Evolutionary conservation across 2,888 invertebrate species (phyloP), one percentile per base, ranked within the genome.

Genomic region (Drosophila mettleri): DNA sequence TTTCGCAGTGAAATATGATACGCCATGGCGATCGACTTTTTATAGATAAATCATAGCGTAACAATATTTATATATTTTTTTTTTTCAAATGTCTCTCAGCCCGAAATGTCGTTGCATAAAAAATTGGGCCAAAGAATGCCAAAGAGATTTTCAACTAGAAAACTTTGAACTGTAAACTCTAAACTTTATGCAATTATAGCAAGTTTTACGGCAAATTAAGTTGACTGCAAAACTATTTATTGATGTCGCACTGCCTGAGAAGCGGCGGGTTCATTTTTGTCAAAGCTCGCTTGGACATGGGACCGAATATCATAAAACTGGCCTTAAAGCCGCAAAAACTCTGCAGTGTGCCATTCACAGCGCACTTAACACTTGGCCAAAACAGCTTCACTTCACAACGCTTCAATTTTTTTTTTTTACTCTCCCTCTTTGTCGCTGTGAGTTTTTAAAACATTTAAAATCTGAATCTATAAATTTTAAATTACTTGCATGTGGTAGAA

Each of bases 391-490:
- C 55, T 27, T 48, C 31, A 31, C 16, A 27, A 24, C 7, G 24
- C 43, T 43, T 24, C 43, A 22, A 20, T 39, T 20, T 39, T 16
- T 14, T 31, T 8, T 1, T 2, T 8, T n/a, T n/a, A n/a, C 1
- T 14, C 29, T 29, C 16, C 6, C 14, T 0, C 14, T 31, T n/a
- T 34, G n/a, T 34, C 12, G 16, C 36, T 33, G 22, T 8, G 31
- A 52, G 46, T n/a, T 69, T 63, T 73, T 49, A 55, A 43, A 66
- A 69, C 65, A 73, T 73, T 76, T 69, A 33, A 63, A 73, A 73
- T 77, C 69, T 73, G 73, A 76, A 77, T 73, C 65, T 73, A 77
- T 77, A 77, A 76, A 77, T 77, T 73, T 76, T 43, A 66, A 73
- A 76, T 73, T 69, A 73, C 73, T 69, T 73, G 57, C 69, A 69